Conservation (phyloP, 2,797 vertebrate genomes). For the Pseudochromis fuscus region DNA sequence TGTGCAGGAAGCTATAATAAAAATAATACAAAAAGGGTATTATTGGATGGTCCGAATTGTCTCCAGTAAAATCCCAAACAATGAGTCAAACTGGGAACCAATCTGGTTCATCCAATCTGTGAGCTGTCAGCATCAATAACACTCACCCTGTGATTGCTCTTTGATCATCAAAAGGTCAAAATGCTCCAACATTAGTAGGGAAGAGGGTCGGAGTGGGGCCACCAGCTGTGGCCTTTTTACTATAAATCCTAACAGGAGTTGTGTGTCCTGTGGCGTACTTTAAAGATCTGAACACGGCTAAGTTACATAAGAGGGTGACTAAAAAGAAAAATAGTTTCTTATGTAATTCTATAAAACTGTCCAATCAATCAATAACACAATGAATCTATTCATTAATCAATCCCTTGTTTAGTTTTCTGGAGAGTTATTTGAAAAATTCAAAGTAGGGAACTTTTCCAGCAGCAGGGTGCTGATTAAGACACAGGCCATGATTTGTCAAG, state of each 20-base stretch:
- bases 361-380: constrained; percentile 27
- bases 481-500: constrained; percentile 31
- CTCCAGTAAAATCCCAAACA: constrained; percentile 1
- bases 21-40: neutral
- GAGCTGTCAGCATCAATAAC: neutral
- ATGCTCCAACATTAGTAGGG: neutral
- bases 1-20: constrained; percentile 14
- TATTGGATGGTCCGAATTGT: constrained; percentile 8
- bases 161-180: constrained; percentile 16
- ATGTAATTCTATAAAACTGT: constrained; percentile 14
- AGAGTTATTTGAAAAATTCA: constrained; percentile 22
- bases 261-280: constrained; percentile 11
- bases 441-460: constrained; percentile 18
- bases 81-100: neutral
- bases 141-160: neutral
- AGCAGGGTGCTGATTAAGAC: constrained; percentile 35
- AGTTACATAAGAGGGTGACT: constrained; percentile 12
- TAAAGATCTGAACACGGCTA: neutral
- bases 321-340: neutral
- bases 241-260: neutral
- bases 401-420: constrained; percentile 30
- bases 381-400: constrained; percentile 24
- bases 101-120: constrained; percentile 1
- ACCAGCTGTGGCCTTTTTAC: constrained; percentile 22
- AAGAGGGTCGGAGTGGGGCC: constrained; percentile 15